These are phyloP conservation scores for Ophioninae sp. DNA, from an alignment of 2,888 invertebrate species.

Conservation along the genomic window DNA sequence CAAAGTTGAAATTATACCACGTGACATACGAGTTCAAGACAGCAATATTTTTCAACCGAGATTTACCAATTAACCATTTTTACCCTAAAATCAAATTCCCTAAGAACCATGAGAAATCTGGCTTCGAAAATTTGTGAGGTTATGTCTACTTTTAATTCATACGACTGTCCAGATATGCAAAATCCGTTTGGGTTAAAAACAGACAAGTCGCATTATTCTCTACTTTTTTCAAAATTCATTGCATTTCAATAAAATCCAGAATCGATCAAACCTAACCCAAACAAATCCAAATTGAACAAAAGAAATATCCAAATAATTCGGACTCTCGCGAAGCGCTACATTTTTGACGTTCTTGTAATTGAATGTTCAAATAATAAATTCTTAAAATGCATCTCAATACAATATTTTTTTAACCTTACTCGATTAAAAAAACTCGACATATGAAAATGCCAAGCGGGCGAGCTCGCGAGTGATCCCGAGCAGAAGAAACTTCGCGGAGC, in stretches of 20 bases:
- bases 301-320: not conserved
- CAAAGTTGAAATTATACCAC: too few species aligned
- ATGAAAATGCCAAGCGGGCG: not conserved
- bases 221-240: not conserved
- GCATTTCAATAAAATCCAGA: not conserved
- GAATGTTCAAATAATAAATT: not conserved
- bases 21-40: too few species aligned
- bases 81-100: too few species aligned
- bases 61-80: too few species aligned
- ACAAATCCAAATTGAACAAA: not conserved
- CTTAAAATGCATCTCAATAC: not conserved
- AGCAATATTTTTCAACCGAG: too few species aligned
- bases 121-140: too few species aligned
- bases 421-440: not conserved
- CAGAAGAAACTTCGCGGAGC: conserved; percentile 23
- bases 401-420: not conserved
- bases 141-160: too few species aligned
- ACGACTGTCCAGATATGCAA: too few species aligned
- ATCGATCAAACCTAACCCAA: not conserved
- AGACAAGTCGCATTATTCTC: too few species aligned
- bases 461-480: not conserved
- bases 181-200: too few species aligned
- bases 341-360: not conserved
- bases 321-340: not conserved
- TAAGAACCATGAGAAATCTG: too few species aligned